These are phyloP conservation scores for Pica pica DNA, from an alignment of 2,113 vertebrate species.

Conservation along the genomic window DNA sequence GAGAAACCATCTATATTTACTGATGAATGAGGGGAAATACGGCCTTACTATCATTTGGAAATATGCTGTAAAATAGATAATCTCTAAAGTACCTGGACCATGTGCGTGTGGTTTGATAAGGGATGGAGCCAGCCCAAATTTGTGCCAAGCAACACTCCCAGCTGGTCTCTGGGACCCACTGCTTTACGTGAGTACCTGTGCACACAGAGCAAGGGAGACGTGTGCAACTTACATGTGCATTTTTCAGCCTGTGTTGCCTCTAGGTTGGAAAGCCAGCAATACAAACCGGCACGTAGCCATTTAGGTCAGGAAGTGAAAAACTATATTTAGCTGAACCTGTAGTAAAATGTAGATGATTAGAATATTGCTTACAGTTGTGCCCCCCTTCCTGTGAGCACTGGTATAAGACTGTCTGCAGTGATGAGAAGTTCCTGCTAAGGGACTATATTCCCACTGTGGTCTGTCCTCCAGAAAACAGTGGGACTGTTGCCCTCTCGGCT, in stretches of 20 bases:
- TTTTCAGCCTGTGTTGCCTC: not conserved
- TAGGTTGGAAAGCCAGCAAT: not conserved
- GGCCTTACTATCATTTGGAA: not conserved
- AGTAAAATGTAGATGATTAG: not conserved
- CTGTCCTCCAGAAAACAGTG: not conserved
- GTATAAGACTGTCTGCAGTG: not conserved
- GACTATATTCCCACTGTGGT: not conserved
- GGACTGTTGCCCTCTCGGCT: not conserved
- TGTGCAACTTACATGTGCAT: fast-evolving
- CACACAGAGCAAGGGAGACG: not conserved
- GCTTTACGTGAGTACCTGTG: not conserved
- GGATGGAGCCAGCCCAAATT: not conserved
- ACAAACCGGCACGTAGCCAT: not conserved
- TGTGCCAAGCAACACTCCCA: not conserved
- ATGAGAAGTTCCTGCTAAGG: not conserved
- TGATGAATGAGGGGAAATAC: not conserved
- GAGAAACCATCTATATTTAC: not conserved
- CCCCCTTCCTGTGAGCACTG: not conserved
- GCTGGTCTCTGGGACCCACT: not conserved
- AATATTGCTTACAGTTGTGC: not conserved
- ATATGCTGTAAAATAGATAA: not conserved
- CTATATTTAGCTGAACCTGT: not conserved
- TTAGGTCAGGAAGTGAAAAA: constrained; percentile 18
- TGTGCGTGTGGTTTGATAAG: not conserved
- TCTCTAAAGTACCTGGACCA: not conserved